A percentile compares a stretch with the other conserved stretches of the same genome.
Conservation (phyloP, 1,140 invertebrate genomes). For the Hormaphis cornu region DNA sequence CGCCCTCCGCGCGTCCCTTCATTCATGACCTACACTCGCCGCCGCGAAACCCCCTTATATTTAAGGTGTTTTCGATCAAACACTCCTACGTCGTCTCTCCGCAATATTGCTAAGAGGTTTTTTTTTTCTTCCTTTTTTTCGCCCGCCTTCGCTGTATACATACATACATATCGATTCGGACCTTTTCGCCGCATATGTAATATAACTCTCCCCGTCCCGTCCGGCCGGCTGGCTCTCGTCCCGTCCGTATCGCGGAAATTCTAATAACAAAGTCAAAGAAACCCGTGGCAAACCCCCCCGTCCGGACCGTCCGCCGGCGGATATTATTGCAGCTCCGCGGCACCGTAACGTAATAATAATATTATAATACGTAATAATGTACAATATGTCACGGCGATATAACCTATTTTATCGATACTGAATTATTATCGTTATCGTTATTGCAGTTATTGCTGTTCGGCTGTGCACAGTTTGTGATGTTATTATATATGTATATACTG, state of each 20-base stretch:
- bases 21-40: conserved; percentile 32
- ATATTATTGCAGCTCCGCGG: no score
- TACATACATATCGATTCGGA: conserved; percentile 30
- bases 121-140: not conserved
- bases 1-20: not conserved
- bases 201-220: conserved; percentile 23
- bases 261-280: conserved; percentile 31
- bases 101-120: conserved; percentile 33
- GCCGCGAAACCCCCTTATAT: conserved; percentile 21
- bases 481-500: no score
- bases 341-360: no score
- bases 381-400: no score
- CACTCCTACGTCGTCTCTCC: conserved; percentile 31
- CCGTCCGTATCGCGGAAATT: conserved; percentile 22
- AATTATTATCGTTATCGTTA: no score
- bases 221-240: not conserved
- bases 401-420: no score
- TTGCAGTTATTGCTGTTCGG: no score
- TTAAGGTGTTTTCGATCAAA: conserved; percentile 33
- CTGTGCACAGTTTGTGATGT: no score
- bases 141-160: not conserved
- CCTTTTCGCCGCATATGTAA: conserved; percentile 32
- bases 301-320: not conserved
- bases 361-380: no score
- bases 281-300: not conserved